These are phyloP conservation scores for Indri indri DNA, from an alignment of 2,113 vertebrate genomes.

Conservation along the genomic window DNA sequence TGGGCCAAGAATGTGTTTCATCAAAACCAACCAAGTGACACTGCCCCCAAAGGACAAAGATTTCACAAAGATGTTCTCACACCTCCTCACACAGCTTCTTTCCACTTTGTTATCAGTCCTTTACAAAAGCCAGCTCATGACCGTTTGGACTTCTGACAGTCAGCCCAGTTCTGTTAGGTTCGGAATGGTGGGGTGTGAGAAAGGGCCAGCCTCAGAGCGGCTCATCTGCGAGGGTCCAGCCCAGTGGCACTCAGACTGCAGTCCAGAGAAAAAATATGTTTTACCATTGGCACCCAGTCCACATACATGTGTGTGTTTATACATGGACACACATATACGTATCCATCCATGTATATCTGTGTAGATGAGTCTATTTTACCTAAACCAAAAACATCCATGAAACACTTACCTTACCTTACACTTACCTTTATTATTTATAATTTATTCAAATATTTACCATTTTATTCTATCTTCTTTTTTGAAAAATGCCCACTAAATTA, in stretches of 20 bases:
- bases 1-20: background rate
- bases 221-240: background rate
- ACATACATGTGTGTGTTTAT: rapidly evolving
- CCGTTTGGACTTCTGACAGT: background rate
- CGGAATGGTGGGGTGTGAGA: background rate
- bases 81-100: background rate
- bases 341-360: no score
- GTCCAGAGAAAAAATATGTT: background rate
- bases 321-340: rapidly evolving
- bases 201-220: background rate
- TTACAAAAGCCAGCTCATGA: background rate
- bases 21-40: background rate
- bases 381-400: background rate
- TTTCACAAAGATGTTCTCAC: background rate
- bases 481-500: background rate
- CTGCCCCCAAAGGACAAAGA: background rate
- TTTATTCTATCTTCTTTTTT: background rate
- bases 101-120: background rate
- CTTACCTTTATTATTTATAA: background rate
- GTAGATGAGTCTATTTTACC: background rate
- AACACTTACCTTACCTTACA: background rate
- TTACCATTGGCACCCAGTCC: background rate
- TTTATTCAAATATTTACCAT: background rate
- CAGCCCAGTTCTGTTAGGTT: background rate
- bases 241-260: background rate